Percentiles rank a stretch among this genome's conserved stretches.
Conservation (phyloP, 2,888 invertebrate species). For the Meandrusa payeni region DNA sequence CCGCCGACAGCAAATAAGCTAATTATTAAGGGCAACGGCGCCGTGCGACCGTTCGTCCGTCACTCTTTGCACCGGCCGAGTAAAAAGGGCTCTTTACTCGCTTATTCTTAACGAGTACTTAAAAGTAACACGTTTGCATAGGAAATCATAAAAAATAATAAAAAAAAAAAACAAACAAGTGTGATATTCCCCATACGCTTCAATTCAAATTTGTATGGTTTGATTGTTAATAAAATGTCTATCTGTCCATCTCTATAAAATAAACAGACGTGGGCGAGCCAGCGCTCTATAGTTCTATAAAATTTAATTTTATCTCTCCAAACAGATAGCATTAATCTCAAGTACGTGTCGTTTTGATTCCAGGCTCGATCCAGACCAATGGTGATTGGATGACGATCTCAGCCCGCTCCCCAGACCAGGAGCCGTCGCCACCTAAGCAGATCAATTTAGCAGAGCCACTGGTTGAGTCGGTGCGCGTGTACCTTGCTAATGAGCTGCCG, state of each 20-base stretch:
- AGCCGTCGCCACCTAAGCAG: slow-evolving; percentile 64
- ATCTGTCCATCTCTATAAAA: too few relatives aligned
- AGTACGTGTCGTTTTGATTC: slow-evolving; percentile 36
- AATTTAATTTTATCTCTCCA: background rate
- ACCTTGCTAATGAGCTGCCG: slow-evolving; percentile 66
- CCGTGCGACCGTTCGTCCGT: too few relatives aligned
- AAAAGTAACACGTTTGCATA: too few relatives aligned
- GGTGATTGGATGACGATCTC: slow-evolving; percentile 80
- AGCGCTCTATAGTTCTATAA: background rate
- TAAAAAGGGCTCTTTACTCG: too few relatives aligned
- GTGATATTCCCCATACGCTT: too few relatives aligned
- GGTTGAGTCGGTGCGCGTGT: slow-evolving; percentile 71
- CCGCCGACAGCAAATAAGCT: slow-evolving; percentile 26
- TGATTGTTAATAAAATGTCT: too few relatives aligned
- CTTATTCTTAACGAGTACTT: too few relatives aligned
- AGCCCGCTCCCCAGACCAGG: slow-evolving; percentile 63
- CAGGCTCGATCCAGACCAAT: slow-evolving; percentile 70
- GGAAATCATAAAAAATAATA: too few relatives aligned
- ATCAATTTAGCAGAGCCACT: slow-evolving; percentile 70
- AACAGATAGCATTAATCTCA: slow-evolving; percentile 1
- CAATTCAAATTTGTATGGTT: too few relatives aligned
- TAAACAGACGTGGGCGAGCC: too few relatives aligned
- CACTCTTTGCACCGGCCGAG: too few relatives aligned
- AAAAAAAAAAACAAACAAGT: too few relatives aligned
- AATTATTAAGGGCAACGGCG: slow-evolving; percentile 37